Percentiles rank a stretch among this genome's conserved stretches.
phyloP scores from a whole-genome alignment of 2,888 invertebrate genomes.

The Urechis unicinctus region DNA sequence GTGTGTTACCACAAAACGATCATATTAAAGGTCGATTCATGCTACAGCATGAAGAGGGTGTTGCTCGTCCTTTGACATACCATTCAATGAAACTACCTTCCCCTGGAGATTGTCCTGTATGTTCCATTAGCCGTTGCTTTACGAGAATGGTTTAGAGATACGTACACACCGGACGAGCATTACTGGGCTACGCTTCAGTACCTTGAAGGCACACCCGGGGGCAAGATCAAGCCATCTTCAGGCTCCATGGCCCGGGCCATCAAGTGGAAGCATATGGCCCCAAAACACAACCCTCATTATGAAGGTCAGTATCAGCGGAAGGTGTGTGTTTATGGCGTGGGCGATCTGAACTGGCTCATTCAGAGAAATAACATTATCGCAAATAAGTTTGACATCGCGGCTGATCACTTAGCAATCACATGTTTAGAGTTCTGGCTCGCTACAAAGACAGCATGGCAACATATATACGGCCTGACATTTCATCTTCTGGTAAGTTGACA shows the following conservation, averaged over 20 bases:
- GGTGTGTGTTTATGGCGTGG: conserved; percentile 31
- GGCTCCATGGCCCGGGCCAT: background rate
- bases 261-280: background rate
- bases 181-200: conserved; percentile 31
- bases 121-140: conserved; percentile 22
- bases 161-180: conserved; percentile 36
- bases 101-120: conserved; percentile 18
- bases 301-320: conserved; percentile 15
- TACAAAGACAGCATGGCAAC: no score
- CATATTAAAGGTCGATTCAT: background rate
- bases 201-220: background rate
- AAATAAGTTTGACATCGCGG: conserved; percentile 39
- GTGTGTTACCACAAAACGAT: background rate
- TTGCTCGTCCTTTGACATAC: background rate
- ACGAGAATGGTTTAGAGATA: conserved; percentile 28
- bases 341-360: conserved; percentile 11
- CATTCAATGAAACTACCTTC: background rate
- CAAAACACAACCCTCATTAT: conserved; percentile 6
- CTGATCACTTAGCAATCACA: conserved; percentile 26
- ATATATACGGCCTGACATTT: no score
- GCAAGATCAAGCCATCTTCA: background rate
- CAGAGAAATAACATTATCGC: conserved; percentile 34
- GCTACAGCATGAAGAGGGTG: background rate
- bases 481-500: no score
- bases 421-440: conserved; percentile 33